These are phyloP conservation scores for Tipula helvola DNA, from an alignment of 2,888 invertebrate genomes.

Conservation along the genomic window DNA sequence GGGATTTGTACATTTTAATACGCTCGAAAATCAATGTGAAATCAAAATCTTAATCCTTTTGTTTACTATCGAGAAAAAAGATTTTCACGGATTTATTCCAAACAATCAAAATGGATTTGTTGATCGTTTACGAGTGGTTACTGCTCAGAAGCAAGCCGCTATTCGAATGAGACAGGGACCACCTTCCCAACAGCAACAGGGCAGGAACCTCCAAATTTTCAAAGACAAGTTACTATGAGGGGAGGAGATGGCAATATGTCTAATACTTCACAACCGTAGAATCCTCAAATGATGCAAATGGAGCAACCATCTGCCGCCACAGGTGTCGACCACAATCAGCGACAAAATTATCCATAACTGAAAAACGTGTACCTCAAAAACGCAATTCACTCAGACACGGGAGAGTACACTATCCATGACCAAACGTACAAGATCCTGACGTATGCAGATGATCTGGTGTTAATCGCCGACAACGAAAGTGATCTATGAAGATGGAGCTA, in stretches of 20 bases:
- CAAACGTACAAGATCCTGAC: too few species aligned
- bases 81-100: slow-evolving; percentile 75
- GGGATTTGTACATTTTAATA: slow-evolving; percentile 86
- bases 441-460: too few species aligned
- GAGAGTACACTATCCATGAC: too few species aligned
- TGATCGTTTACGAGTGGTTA: slow-evolving; percentile 58
- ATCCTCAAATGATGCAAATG: slow-evolving; percentile 24
- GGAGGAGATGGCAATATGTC: slow-evolving; percentile 20
- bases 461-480: too few species aligned
- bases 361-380: too few species aligned
- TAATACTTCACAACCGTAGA: slow-evolving; percentile 19
- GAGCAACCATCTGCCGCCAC: slow-evolving; percentile 9
- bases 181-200: slow-evolving; percentile 17
- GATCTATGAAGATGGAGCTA: too few species aligned
- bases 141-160: slow-evolving; percentile 49
- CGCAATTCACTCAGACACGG: too few species aligned
- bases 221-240: slow-evolving; percentile 13
- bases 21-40: slow-evolving; percentile 48
- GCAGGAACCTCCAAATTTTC: neutral
- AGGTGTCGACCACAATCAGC: too few species aligned
- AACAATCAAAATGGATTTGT: slow-evolving; percentile 73
- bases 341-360: too few species aligned
- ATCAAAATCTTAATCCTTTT: slow-evolving; percentile 68
- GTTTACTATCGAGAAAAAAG: slow-evolving; percentile 63
- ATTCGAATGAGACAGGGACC: slow-evolving; percentile 8